A percentile compares a stretch with the other conserved stretches of the same genome.
Evolutionary conservation across 1,140 invertebrate species (phyloP).

Genomic region (Ostrea denselamellosa): DNA sequence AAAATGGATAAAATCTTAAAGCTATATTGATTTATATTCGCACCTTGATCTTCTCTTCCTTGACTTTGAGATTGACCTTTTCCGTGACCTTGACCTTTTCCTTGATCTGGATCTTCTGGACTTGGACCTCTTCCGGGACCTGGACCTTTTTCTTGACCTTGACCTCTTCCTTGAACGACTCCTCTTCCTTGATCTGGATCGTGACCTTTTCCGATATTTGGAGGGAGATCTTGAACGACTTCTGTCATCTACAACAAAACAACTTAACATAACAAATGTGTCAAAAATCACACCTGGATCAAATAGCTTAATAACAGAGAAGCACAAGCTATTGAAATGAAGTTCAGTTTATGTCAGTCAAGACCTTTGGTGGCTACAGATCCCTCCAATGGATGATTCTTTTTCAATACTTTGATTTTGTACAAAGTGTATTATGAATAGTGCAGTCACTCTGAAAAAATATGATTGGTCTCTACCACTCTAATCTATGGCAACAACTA

Average conservation of each 20-base stretch:
- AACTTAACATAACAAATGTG: neutral
- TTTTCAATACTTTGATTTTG: too few species aligned
- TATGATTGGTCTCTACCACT: too few species aligned
- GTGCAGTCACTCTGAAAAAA: too few species aligned
- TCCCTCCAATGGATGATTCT: too few species aligned
- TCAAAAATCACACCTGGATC: too few species aligned
- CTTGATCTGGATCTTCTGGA: slow-evolving; percentile 67
- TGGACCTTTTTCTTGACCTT: slow-evolving; percentile 64
- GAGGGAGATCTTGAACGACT: slow-evolving; percentile 61
- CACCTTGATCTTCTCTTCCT: slow-evolving; percentile 59
- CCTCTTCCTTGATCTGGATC: slow-evolving; percentile 52
- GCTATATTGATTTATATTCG: neutral
- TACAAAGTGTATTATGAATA: too few species aligned
- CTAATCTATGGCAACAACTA: too few species aligned
- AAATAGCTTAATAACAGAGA: too few species aligned
- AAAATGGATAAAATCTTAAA: too few species aligned
- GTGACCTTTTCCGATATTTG: slow-evolving; percentile 19
- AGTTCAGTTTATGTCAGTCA: too few species aligned
- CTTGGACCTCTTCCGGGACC: slow-evolving; percentile 55
- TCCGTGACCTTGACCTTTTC: slow-evolving; percentile 64
- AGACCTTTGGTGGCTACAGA: too few species aligned
- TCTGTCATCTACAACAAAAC: slow-evolving; percentile 54
- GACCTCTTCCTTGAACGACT: slow-evolving; percentile 62
- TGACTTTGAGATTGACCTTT: slow-evolving; percentile 57
- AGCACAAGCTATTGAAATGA: too few species aligned